These are phyloP conservation scores for Aptenodytes forsteri DNA, from an alignment of 2,113 vertebrate species.

Conservation along the genomic window DNA sequence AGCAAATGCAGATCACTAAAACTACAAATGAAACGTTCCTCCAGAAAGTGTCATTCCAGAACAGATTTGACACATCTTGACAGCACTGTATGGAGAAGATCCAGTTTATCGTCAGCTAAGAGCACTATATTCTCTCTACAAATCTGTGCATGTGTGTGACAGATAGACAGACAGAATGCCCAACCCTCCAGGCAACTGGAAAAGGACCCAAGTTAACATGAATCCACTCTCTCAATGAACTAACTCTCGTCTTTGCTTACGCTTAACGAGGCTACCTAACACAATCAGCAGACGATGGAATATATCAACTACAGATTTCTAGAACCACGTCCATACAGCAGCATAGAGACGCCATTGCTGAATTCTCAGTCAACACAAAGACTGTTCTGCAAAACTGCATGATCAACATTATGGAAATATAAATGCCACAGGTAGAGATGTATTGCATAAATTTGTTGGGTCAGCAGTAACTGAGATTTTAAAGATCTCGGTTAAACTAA, in stretches of 20 bases:
- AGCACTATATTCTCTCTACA: neutral
- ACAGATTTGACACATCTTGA: neutral
- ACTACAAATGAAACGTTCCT: neutral
- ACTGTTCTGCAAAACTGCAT: neutral
- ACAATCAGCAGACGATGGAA: neutral
- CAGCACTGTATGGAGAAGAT: neutral
- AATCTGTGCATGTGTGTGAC: rapidly evolving
- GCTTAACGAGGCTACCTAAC: neutral
- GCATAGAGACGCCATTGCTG: neutral
- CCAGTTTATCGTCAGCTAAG: neutral
- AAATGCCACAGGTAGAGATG: neutral
- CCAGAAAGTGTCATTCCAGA: neutral
- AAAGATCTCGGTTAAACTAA: neutral
- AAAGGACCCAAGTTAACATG: neutral
- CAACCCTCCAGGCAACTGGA: neutral
- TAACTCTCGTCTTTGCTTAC: neutral
- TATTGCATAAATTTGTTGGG: neutral
- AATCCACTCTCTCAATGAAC: neutral
- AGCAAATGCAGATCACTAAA: neutral
- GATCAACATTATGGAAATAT: neutral
- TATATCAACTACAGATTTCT: neutral
- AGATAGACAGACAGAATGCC: neutral
- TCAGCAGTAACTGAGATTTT: neutral
- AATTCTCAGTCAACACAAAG: neutral
- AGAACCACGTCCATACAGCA: neutral